These are phyloP conservation scores for Clarias platycephalus DNA, from an alignment of 2,797 vertebrate species.

Conservation along the genomic window DNA sequence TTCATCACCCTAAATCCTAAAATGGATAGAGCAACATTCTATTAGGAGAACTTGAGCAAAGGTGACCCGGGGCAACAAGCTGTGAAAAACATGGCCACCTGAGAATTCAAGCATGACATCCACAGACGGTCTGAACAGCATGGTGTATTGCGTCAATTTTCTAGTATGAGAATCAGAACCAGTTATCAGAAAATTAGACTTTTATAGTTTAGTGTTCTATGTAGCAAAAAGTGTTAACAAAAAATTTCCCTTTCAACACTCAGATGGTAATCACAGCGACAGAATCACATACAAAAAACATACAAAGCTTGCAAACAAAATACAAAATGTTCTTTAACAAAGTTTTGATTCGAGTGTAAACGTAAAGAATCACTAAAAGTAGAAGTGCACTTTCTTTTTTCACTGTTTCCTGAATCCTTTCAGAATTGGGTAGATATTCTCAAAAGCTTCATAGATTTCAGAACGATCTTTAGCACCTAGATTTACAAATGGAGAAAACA, in stretches of 20 bases:
- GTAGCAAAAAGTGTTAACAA: slow-evolving; percentile 37
- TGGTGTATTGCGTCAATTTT: not conserved
- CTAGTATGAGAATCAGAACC: slow-evolving; percentile 13
- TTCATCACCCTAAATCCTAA: not conserved
- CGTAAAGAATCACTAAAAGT: slow-evolving; percentile 3
- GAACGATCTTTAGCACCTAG: slow-evolving; percentile 93
- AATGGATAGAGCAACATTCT: not conserved
- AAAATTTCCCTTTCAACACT: slow-evolving; percentile 18
- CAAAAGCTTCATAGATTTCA: slow-evolving; percentile 95
- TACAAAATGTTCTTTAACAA: slow-evolving; percentile 33
- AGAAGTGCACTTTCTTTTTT: slow-evolving; percentile 21
- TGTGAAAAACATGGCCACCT: not conserved
- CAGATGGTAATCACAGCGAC: slow-evolving; percentile 9
- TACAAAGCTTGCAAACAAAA: slow-evolving; percentile 23
- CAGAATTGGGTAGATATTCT: slow-evolving; percentile 97
- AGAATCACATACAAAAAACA: slow-evolving; percentile 24
- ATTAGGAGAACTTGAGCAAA: not conserved
- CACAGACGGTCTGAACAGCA: not conserved
- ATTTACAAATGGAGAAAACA: slow-evolving; percentile 48
- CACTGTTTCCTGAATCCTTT: slow-evolving; percentile 88
- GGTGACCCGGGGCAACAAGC: too few relatives aligned
- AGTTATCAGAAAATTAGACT: slow-evolving; percentile 9
- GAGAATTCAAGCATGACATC: not conserved
- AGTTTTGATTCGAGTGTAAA: slow-evolving; percentile 8
- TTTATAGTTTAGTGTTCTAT: slow-evolving; percentile 11